Percentiles rank a stretch among this genome's conserved stretches.
These are phyloP conservation scores for Scaptomyza polygonia DNA, from an alignment of 2,888 invertebrate genomes.

Conservation along the genomic window DNA sequence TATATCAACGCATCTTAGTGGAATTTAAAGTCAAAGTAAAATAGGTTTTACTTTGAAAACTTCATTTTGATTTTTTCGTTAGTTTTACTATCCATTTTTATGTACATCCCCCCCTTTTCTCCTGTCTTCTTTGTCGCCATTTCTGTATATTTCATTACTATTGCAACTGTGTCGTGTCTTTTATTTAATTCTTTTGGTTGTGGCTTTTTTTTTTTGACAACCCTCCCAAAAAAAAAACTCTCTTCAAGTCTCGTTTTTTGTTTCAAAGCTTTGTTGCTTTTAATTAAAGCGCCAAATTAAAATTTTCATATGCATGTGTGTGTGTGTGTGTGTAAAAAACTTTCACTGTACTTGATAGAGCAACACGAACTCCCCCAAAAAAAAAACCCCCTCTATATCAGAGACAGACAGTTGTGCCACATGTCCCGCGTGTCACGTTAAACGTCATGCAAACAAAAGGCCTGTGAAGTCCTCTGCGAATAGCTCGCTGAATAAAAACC, in stretches of 20 bases:
- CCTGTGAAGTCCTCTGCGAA: conserved; percentile 50
- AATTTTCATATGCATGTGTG: conserved; percentile 48
- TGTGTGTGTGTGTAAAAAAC: conserved; percentile 44
- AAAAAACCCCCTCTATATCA: conserved; percentile 19
- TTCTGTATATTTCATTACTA: conserved; percentile 28
- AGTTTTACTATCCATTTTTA: background rate
- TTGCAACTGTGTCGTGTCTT: conserved; percentile 21
- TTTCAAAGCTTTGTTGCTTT: conserved; percentile 64
- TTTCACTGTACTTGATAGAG: conserved; percentile 40
- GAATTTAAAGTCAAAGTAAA: background rate
- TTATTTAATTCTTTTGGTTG: background rate
- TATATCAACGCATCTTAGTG: background rate
- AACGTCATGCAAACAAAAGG: conserved; percentile 75
- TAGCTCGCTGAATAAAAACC: conserved; percentile 60
- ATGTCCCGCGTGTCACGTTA: conserved; percentile 74
- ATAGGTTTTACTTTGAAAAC: background rate
- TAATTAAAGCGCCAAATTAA: conserved; percentile 74
- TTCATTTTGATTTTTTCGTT: background rate
- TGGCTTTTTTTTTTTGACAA: background rate
- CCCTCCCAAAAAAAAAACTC: conserved; percentile 15
- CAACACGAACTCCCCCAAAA: background rate
- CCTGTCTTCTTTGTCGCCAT: conserved; percentile 1
- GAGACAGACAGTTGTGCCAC: conserved; percentile 53
- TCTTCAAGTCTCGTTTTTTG: conserved; percentile 40
- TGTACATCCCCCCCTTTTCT: too few relatives aligned